These are phyloP conservation scores for Capricornis sumatraensis DNA, from an alignment of 2,113 vertebrate genomes.

Conservation along the genomic window DNA sequence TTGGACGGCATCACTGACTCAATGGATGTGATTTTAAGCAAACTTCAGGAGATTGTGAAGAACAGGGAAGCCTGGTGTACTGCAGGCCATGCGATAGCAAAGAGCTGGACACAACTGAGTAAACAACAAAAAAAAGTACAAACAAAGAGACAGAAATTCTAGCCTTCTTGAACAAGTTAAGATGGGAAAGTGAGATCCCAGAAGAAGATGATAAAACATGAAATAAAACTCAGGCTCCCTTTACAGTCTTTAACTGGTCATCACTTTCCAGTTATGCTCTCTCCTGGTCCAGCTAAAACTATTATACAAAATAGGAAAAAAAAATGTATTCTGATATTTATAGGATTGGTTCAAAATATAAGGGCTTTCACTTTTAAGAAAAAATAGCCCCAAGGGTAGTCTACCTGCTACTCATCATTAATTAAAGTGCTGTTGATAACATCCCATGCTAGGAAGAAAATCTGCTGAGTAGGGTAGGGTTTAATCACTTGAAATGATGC, in stretches of 20 bases:
- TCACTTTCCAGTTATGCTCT: neutral
- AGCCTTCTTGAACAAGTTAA: neutral
- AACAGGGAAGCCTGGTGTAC: neutral
- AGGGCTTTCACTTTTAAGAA: neutral
- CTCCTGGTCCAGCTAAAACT: neutral
- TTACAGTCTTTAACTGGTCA: neutral
- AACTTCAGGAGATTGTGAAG: neutral
- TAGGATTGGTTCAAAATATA: neutral
- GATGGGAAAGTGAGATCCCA: neutral
- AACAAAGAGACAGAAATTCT: neutral
- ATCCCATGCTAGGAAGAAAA: neutral
- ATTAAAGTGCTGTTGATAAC: neutral
- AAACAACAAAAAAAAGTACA: neutral
- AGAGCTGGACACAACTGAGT: neutral
- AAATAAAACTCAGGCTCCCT: constrained; percentile 14
- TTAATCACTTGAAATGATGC: neutral
- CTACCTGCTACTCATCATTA: neutral
- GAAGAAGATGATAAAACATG: neutral
- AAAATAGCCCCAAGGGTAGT: neutral
- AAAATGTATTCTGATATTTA: neutral
- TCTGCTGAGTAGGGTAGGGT: neutral
- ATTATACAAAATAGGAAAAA: neutral
- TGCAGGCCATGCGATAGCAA: neutral
- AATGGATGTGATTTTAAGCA: neutral
- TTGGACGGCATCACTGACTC: neutral